These are phyloP conservation scores for Troides oblongomaculatus DNA, from an alignment of 2,888 invertebrate genomes.

Conservation along the genomic window DNA sequence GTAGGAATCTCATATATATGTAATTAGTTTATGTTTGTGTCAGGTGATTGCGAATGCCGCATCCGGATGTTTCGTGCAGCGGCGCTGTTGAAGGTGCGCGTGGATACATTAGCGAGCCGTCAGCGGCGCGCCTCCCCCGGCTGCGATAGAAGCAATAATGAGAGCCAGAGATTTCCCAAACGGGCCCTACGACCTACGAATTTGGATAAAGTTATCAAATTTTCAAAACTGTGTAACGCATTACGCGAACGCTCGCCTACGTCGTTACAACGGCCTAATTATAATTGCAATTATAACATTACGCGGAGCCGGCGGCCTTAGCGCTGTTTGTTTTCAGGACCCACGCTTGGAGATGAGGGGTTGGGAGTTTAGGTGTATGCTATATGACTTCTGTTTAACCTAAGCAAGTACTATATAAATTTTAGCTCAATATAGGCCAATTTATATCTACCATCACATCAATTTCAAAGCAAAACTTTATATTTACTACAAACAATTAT, in stretches of 20 bases:
- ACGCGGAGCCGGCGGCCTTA: conserved; percentile 9
- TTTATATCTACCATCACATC: no score
- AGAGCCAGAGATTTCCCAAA: conserved; percentile 72
- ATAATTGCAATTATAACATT: conserved; percentile 64
- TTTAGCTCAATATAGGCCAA: no score
- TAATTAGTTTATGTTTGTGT: no score
- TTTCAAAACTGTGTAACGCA: conserved; percentile 77
- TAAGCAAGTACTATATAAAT: no score
- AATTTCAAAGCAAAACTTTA: no score
- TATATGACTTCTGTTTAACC: no score
- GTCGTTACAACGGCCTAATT: conserved; percentile 59
- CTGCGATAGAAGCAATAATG: conserved; percentile 70
- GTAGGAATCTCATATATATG: no score
- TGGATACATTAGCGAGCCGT: conserved; percentile 67
- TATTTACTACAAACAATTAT: no score
- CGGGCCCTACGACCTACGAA: conserved; percentile 72
- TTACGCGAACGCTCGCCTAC: conserved; percentile 48
- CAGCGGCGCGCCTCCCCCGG: conserved; percentile 56
- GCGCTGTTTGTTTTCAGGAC: no score
- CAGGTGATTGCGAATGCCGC: not conserved
- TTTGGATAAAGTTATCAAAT: conserved; percentile 79
- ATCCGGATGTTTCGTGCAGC: conserved; percentile 36
- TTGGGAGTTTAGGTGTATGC: not conserved
- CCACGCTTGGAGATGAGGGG: conserved; percentile 1
- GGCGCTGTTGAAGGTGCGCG: conserved; percentile 50